phyloP scores from a whole-genome alignment of 2,888 invertebrate species.

The Flexamia atlantica region DNA sequence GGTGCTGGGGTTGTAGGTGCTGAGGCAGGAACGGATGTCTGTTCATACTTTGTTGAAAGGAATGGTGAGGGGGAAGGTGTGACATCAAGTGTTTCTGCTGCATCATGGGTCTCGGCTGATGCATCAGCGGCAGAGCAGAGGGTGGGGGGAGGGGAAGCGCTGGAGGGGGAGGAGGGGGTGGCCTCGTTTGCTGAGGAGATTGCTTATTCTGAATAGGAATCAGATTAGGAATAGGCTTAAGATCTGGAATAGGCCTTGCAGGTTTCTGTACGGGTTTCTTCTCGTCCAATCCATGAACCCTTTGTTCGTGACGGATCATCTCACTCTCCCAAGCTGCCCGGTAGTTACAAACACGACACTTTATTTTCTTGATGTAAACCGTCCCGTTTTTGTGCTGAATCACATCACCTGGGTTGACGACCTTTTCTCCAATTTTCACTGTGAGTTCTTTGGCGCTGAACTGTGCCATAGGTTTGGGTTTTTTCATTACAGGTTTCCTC shows the following conservation, averaged over 20 bases:
- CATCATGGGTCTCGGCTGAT: constrained; percentile 26
- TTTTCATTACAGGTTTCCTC: constrained; percentile 60
- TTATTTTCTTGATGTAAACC: constrained; percentile 57
- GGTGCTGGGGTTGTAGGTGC: constrained; percentile 39
- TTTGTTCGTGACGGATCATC: constrained; percentile 77
- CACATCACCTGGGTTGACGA: constrained; percentile 60
- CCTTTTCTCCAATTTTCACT: constrained; percentile 62
- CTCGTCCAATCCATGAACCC: constrained; percentile 73
- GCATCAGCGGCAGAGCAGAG: constrained; percentile 65
- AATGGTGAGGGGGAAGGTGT: constrained; percentile 24
- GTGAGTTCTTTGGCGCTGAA: constrained; percentile 61
- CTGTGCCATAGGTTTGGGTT: constrained; percentile 60
- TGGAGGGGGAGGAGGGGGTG: constrained; percentile 41
- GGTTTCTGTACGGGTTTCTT: constrained; percentile 71
- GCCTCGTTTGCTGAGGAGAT: neutral
- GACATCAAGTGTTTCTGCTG: constrained; percentile 27
- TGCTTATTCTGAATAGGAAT: constrained; percentile 79
- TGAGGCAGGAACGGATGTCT: constrained; percentile 37
- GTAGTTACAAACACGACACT: constrained; percentile 73
- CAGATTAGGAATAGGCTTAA: constrained; percentile 88
- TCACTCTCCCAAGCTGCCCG: constrained; percentile 74
- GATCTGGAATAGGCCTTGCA: constrained; percentile 84
- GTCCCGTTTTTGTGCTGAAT: constrained; percentile 61
- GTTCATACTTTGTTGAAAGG: constrained; percentile 23
- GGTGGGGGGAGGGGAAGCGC: constrained; percentile 50